These are phyloP conservation scores for Protosalanx chinensis DNA, from an alignment of 2,797 vertebrate genomes.

Conservation along the genomic window DNA sequence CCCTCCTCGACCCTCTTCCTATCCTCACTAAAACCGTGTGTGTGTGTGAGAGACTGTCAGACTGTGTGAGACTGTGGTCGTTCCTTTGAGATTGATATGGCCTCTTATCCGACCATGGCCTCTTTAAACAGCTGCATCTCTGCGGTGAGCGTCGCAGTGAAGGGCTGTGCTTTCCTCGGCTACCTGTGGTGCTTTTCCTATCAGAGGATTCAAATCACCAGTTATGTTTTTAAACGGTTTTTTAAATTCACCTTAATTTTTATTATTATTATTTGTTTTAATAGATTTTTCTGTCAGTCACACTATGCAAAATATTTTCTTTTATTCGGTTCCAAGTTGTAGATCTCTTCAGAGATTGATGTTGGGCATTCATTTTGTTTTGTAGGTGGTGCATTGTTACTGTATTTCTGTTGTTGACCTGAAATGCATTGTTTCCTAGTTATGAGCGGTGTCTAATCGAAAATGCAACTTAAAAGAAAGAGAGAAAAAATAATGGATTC, in stretches of 20 bases:
- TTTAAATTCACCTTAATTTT: constrained; percentile 55
- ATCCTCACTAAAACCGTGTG: neutral
- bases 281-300: constrained; percentile 64
- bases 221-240: neutral
- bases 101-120: neutral
- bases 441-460: constrained; percentile 25
- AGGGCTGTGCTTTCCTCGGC: neutral
- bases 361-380: constrained; percentile 31
- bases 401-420: constrained; percentile 35
- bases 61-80: no score
- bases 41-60: no score
- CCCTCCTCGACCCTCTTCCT: no score
- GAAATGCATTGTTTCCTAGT: constrained; percentile 41
- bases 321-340: constrained; percentile 80
- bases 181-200: neutral
- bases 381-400: constrained; percentile 29
- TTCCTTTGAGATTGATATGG: neutral
- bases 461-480: constrained; percentile 46
- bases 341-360: constrained; percentile 46
- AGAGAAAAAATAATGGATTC: constrained; percentile 15
- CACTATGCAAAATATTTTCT: constrained; percentile 88
- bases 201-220: constrained; percentile 4
- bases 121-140: neutral
- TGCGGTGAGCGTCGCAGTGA: neutral
- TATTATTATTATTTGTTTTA: constrained; percentile 62